Percentiles rank a stretch among this genome's conserved stretches.
Evolutionary conservation across 2,888 invertebrate species (phyloP).

Genomic region (Acrobasis consociella): DNA sequence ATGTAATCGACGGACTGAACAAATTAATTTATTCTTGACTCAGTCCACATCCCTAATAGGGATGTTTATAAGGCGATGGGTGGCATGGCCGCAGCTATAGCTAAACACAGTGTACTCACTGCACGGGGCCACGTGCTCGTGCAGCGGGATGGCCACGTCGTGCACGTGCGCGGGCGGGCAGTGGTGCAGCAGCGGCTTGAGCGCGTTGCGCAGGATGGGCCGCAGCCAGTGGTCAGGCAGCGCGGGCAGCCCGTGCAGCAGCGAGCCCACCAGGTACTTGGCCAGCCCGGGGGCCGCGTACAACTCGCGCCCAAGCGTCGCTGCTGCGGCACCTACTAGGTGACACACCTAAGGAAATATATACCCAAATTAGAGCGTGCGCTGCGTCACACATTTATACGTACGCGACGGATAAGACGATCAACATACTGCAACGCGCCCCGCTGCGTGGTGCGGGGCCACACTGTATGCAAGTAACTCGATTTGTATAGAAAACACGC

Average conservation of each 20-base stretch:
- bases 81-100: too few relatives aligned
- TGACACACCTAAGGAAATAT: constrained; percentile 78
- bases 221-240: constrained; percentile 94
- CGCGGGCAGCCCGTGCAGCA: constrained; percentile 86
- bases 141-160: constrained; percentile 89
- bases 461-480: too few relatives aligned
- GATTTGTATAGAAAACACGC: too few relatives aligned
- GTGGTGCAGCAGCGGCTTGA: constrained; percentile 92
- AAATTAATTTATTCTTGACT: too few relatives aligned
- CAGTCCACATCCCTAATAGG: too few relatives aligned
- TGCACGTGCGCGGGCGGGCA: constrained; percentile 93
- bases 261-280: constrained; percentile 87
- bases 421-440: too few relatives aligned
- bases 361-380: too few relatives aligned
- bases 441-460: too few relatives aligned
- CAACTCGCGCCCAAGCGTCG: constrained; percentile 92
- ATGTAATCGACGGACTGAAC: too few relatives aligned
- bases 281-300: constrained; percentile 90
- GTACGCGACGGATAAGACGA: too few relatives aligned
- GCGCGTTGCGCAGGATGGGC: constrained; percentile 91
- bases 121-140: constrained; percentile 89
- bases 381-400: too few relatives aligned
- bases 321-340: constrained; percentile 85
- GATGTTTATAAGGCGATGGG: too few relatives aligned
- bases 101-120: constrained; percentile 79